Base-by-base conservation (phyloP, 2,113 vertebrate genomes). In the Periophthalmodon schlosseri region DNA sequence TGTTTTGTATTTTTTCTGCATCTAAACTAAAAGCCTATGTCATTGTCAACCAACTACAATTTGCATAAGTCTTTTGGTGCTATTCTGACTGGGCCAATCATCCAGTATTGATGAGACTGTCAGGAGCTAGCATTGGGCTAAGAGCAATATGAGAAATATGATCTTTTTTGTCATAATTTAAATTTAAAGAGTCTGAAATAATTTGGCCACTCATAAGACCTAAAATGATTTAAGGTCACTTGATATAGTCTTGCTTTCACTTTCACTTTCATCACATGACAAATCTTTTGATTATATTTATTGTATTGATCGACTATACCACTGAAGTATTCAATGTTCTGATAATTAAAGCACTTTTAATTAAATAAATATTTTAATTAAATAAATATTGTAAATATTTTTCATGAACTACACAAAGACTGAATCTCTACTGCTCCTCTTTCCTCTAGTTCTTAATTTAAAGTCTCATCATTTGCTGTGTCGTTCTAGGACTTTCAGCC, bases 51-150 rank as follows among this genome's bases (percentile, higher is more conserved):
- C 7, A n/a, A 39, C 33, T 65, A 10, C 33, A 12, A 20, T 64
- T 20, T 64, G 9, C 61, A 39, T 20, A 39, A 64, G 7, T 16
- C 61, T 15, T 23, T 23, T 16, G 16, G 16, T 36, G 23, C 6
- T 15, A 33, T 28, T 33, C 21, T 28, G 23, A 33, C 24, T 33
- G 36, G 70, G 82, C 77, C 76, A 54, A 2, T 23, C 66, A 87
- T 90, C 46, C 60, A 90, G 74, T 81, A 92, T 92, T 81, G 67
- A 92, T 87, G 77, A 85, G 47, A 28, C 84, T 66, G 84, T 87
- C 86, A 90, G 86, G 76, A 77, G 72, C 0, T 70, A 75, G 85
- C 86, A 81, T 63, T 6, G 52, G 80, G 82, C 74, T 2, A 39
- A 68, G 56, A 80, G 74, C 2, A 21, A 69, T n/a, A 69, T 87